Conservation (phyloP, 35 echinoderm and acorn worm species). For the Ophiothrix spiculata region DNA sequence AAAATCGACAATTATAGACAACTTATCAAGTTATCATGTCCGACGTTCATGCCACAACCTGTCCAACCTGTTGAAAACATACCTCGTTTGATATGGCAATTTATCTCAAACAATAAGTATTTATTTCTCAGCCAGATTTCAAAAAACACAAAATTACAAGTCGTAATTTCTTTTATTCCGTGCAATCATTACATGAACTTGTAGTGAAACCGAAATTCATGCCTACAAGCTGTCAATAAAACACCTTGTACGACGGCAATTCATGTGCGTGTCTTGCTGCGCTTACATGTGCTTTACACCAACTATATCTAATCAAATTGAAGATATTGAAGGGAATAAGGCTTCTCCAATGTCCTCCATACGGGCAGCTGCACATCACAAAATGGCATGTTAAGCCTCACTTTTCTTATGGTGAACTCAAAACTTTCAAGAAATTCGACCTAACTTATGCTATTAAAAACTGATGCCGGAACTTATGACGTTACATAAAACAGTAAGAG, state of each 20-base stretch:
- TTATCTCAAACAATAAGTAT: too few relatives aligned
- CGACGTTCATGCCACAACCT: too few relatives aligned
- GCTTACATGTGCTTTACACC: conserved; percentile 12
- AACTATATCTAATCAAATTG: not conserved
- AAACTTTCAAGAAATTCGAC: not conserved
- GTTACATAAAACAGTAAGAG: not conserved
- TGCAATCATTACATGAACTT: too few relatives aligned
- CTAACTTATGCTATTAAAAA: not conserved
- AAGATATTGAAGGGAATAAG: not conserved
- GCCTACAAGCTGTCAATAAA: not conserved
- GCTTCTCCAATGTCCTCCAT: not conserved
- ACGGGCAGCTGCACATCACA: not conserved
- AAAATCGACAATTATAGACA: too few relatives aligned
- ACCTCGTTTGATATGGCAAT: too few relatives aligned
- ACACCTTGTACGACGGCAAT: not conserved
- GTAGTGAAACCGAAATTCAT: not conserved
- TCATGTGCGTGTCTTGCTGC: not conserved
- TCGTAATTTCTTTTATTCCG: too few relatives aligned
- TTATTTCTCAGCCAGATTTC: too few relatives aligned
- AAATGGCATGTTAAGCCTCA: not conserved
- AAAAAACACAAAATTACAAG: too few relatives aligned
- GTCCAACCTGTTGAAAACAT: too few relatives aligned
- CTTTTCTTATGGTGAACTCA: not conserved
- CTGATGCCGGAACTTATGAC: not conserved
- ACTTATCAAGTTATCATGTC: too few relatives aligned